Evolutionary conservation across 2,113 vertebrate species (phyloP).

Genomic region (Pogonocichla stellata): DNA sequence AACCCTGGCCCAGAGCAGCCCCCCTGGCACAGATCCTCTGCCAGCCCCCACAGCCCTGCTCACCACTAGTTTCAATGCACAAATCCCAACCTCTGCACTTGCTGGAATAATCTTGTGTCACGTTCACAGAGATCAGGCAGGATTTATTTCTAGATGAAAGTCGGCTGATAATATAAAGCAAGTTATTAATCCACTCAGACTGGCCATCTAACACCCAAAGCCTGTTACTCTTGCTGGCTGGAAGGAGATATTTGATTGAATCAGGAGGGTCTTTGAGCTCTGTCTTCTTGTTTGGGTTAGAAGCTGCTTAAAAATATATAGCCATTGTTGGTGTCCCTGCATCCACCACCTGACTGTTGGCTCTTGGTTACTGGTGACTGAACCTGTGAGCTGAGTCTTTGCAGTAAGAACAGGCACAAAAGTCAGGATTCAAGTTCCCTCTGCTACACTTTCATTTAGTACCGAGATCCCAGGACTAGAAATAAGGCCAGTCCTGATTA

Average conservation of each 20-base stretch:
- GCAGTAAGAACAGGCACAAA: background rate
- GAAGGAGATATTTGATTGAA: slow-evolving; percentile 59
- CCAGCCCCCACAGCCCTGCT: background rate
- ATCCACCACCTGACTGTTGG: background rate
- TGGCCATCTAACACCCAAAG: slow-evolving; percentile 36
- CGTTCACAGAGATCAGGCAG: slow-evolving; percentile 63
- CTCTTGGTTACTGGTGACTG: background rate
- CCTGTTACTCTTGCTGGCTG: slow-evolving; percentile 53
- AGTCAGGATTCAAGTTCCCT: background rate
- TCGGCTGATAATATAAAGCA: slow-evolving; percentile 57
- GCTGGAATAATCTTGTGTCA: slow-evolving; percentile 52
- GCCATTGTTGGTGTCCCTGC: background rate
- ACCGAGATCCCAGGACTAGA: background rate
- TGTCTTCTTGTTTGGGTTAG: slow-evolving; percentile 30
- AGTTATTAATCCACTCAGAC: slow-evolving; percentile 67
- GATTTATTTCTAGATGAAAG: slow-evolving; percentile 70
- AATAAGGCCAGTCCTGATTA: background rate
- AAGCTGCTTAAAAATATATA: background rate
- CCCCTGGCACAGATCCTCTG: background rate
- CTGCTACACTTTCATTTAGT: background rate
- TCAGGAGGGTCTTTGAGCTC: slow-evolving; percentile 22
- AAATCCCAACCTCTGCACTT: background rate
- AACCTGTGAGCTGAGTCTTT: background rate
- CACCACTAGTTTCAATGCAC: background rate
- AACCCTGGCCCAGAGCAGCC: rapidly evolving